Evolutionary conservation across 2,113 vertebrate species (phyloP), one percentile per base, ranked within the genome.

Genomic region (Suncus etruscus): DNA sequence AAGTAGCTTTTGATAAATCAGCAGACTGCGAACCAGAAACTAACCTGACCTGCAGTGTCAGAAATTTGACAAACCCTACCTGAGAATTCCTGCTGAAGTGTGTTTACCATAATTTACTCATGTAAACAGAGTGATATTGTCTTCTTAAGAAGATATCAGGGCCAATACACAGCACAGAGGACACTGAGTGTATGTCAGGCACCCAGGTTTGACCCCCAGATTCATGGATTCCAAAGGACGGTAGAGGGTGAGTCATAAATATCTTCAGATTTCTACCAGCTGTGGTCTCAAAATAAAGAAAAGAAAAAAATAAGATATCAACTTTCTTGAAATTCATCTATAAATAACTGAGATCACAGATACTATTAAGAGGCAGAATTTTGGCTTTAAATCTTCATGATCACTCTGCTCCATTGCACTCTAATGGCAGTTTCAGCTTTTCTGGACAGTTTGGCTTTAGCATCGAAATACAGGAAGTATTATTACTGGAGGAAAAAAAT

Each of bases 41-140:
- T 11, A 2, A 58, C 24, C 81, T 74, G 29, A 25, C 45, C 50
- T 6, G 16, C 39, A 22, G 32, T 48, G 65, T 47, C 32, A 12
- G 47, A 47, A 4, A 0, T 0, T 8, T 66, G 22, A 9, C 70
- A 39, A 29, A 51, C 47, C 0, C 0, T 25, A 39, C 8, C 22
- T 11, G 18, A 66, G 76, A 20, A 20, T 14, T 70, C 31, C 51
- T 47, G 14, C 10, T 22, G 72, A 25, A 4, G n/a, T 14, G 3
- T 5, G 5, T 32, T 82, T 15, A 54, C 50, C 65, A 6, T 14
- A 14, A 24, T 50, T 7, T 81, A 75, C 8, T 27, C 2, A 27
- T 66, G 27, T 29, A 66, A 76, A 29, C 20, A 32, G 18, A 69
- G 8, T 76, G 79, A 66, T n/a, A 5, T 50, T 68, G 7, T 70